These are phyloP conservation scores for Junonia oenone DNA, from an alignment of 2,888 invertebrate genomes.

Conservation along the genomic window DNA sequence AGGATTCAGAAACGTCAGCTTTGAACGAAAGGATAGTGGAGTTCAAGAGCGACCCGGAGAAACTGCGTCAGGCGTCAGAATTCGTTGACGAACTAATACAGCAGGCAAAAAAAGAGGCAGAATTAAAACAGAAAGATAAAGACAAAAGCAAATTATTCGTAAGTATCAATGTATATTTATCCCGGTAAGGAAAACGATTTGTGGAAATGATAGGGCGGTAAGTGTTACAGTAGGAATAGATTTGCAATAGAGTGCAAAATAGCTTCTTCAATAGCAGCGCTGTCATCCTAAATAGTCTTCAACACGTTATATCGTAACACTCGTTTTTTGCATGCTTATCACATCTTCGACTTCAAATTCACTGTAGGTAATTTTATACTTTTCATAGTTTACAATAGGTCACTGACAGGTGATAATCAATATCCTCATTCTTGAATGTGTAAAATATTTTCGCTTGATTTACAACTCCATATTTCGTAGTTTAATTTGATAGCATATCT, in stretches of 20 bases:
- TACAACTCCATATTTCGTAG: not conserved
- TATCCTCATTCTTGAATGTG: slow-evolving; percentile 2
- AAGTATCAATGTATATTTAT: slow-evolving; percentile 76
- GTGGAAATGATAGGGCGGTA: slow-evolving; percentile 73
- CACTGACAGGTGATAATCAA: slow-evolving; percentile 15
- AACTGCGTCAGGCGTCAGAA: slow-evolving; percentile 77
- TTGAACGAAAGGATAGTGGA: slow-evolving; percentile 74
- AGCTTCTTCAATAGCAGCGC: slow-evolving; percentile 60
- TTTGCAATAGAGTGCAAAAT: slow-evolving; percentile 59
- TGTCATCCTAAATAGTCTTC: slow-evolving; percentile 17
- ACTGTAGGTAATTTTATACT: not conserved
- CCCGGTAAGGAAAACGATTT: slow-evolving; percentile 58
- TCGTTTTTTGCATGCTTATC: slow-evolving; percentile 30
- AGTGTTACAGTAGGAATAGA: slow-evolving; percentile 62
- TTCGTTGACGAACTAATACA: slow-evolving; percentile 81
- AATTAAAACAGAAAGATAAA: slow-evolving; percentile 77
- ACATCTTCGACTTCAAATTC: slow-evolving; percentile 21
- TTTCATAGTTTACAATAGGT: slow-evolving; percentile 1
- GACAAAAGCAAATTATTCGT: slow-evolving; percentile 76
- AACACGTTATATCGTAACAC: slow-evolving; percentile 14
- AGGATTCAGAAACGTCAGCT: slow-evolving; percentile 55
- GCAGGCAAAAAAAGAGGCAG: slow-evolving; percentile 80
- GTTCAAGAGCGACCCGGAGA: slow-evolving; percentile 80
- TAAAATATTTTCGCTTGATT: slow-evolving; percentile 7
- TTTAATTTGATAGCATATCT: not conserved